Percentiles rank a stretch among this genome's conserved stretches.
Evolutionary conservation across 2,888 invertebrate species (phyloP).

Genomic region (Neocrepidodera transversa): DNA sequence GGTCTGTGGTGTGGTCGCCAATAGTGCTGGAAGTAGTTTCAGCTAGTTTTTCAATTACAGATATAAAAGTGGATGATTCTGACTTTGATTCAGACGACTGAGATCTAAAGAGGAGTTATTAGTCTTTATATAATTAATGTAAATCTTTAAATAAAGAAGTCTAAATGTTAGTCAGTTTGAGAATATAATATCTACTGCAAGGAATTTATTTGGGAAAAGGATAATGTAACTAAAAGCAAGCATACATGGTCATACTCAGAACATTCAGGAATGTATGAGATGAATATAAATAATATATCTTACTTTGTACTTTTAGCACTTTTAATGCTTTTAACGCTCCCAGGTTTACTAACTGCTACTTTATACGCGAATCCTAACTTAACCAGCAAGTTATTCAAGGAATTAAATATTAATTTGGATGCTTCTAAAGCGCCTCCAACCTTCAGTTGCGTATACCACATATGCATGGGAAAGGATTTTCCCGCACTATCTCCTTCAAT

Average conservation of each 20-base stretch:
- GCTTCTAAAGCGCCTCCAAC: constrained; percentile 73
- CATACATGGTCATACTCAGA: too few relatives aligned
- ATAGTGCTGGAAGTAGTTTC: background rate
- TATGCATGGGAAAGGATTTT: constrained; percentile 41
- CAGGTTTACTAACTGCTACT: background rate
- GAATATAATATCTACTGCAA: too few relatives aligned
- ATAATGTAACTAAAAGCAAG: too few relatives aligned
- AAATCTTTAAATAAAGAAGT: too few relatives aligned
- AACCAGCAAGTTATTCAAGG: constrained; percentile 71
- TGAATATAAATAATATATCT: too few relatives aligned
- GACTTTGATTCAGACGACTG: background rate
- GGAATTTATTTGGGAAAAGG: too few relatives aligned
- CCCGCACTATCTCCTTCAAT: constrained; percentile 40
- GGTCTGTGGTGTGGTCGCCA: background rate
- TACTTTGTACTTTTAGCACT: background rate
- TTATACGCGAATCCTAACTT: constrained; percentile 64
- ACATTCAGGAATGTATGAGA: too few relatives aligned
- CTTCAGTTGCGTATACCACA: constrained; percentile 64
- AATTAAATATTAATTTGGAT: constrained; percentile 67
- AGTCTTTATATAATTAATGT: too few relatives aligned
- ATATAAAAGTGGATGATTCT: background rate
- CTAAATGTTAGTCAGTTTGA: too few relatives aligned
- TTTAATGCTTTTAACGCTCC: background rate
- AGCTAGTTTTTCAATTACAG: background rate
- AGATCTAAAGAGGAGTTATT: too few relatives aligned